A percentile compares a stretch with the other conserved stretches of the same genome.
Conservation (phyloP, 2,113 vertebrate genomes). For the Glaucomys volans region DNA sequence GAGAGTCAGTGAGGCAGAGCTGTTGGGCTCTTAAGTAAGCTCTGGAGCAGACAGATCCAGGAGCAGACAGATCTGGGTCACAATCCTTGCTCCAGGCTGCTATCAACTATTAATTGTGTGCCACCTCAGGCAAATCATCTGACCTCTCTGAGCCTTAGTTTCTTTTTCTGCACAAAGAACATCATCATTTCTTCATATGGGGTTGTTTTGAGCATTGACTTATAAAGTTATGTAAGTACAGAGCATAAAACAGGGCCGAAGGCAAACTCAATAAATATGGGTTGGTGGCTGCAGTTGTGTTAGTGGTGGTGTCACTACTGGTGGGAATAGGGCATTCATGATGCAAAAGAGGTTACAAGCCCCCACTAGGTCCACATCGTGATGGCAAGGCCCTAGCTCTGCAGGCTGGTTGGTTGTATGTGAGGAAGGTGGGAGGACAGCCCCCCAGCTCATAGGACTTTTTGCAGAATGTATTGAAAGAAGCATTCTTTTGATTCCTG, state of each 20-base stretch:
- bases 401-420: not conserved
- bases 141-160: not conserved
- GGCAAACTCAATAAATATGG: not conserved
- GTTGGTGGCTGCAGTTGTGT: not conserved
- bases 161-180: slow-evolving; percentile 1
- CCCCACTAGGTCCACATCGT: too few relatives aligned
- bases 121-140: not conserved
- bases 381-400: not conserved
- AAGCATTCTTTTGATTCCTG: not conserved
- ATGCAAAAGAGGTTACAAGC: not conserved
- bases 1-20: not conserved
- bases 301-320: not conserved
- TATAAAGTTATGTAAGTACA: not conserved
- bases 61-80: not conserved
- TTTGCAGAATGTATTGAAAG: slow-evolving; percentile 30
- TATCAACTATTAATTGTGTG: not conserved
- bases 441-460: not conserved
- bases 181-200: not conserved
- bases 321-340: not conserved
- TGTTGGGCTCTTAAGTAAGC: not conserved
- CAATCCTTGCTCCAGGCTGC: not conserved
- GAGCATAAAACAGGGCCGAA: not conserved
- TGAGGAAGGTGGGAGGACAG: not conserved
- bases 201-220: not conserved
- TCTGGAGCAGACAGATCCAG: not conserved